Conservation (phyloP, 2,888 invertebrate genomes). For the Folsomia manolachei region DNA sequence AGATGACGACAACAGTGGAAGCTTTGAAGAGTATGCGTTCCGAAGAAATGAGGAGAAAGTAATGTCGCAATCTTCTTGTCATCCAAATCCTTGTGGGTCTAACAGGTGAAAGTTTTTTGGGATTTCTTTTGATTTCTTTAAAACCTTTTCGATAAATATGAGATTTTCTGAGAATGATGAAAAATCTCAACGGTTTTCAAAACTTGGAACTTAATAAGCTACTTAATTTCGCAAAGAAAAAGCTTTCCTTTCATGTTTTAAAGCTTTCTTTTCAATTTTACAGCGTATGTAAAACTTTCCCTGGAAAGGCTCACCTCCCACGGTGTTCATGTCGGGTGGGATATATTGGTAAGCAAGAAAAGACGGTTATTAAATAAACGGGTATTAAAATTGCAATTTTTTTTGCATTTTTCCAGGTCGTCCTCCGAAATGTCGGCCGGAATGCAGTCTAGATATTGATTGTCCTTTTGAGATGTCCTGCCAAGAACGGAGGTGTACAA, state of each 20-base stretch:
- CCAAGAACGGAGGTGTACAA: conserved; percentile 24
- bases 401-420: conserved; percentile 16
- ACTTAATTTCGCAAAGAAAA: too few relatives aligned
- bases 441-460: conserved; percentile 29
- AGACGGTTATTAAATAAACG: neutral
- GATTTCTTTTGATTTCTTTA: too few relatives aligned
- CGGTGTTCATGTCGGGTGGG: neutral
- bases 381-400: neutral
- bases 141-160: too few relatives aligned
- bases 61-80: neutral
- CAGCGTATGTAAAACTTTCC: neutral
- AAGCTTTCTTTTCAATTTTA: neutral
- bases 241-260: too few relatives aligned
- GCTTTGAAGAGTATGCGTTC: conserved; percentile 19
- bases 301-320: neutral
- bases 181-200: too few relatives aligned
- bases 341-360: neutral
- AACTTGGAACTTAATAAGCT: too few relatives aligned
- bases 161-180: too few relatives aligned
- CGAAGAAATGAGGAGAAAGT: conserved; percentile 24
- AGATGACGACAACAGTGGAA: conserved; percentile 26
- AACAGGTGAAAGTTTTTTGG: conserved; percentile 27
- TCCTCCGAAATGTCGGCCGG: conserved; percentile 34
- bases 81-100: conserved; percentile 31
- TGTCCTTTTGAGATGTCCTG: conserved; percentile 28